These are phyloP conservation scores for Sinopyrophorus schimmeli DNA, from an alignment of 2,888 invertebrate genomes.

Conservation along the genomic window DNA sequence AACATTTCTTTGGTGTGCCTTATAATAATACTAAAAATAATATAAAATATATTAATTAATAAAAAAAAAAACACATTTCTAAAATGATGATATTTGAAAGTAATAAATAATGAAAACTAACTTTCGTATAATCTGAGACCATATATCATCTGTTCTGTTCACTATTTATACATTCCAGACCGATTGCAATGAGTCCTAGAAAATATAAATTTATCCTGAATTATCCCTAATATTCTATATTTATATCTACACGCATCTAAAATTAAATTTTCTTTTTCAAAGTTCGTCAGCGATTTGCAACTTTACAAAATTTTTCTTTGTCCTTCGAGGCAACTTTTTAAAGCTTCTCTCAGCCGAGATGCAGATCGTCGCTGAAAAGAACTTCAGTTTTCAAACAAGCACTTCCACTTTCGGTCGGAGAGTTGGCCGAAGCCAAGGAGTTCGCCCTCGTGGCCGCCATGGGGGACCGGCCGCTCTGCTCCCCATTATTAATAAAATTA, in stretches of 20 bases:
- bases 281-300: too few relatives aligned
- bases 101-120: conserved; percentile 48
- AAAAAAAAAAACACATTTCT: conserved; percentile 48
- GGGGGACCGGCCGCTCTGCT: conserved; percentile 69
- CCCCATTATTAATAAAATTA: conserved; percentile 43
- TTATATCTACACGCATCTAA: conserved; percentile 29
- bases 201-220: conserved; percentile 28
- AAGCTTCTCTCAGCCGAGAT: conserved; percentile 38
- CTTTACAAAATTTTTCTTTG: too few relatives aligned
- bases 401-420: conserved; percentile 67
- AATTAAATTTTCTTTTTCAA: conserved; percentile 16
- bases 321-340: not conserved
- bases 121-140: conserved; percentile 53
- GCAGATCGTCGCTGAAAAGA: conserved; percentile 50
- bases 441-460: conserved; percentile 72
- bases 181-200: conserved; percentile 11
- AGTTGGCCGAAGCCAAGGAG: conserved; percentile 70
- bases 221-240: conserved; percentile 18
- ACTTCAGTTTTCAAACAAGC: conserved; percentile 68
- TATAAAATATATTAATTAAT: conserved; percentile 46
- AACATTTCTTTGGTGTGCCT: conserved; percentile 55
- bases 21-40: conserved; percentile 47
- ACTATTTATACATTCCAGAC: conserved; percentile 25
- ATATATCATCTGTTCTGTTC: conserved; percentile 39
- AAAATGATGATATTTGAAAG: conserved; percentile 41